phyloP scores from a whole-genome alignment of 2,797 vertebrate species.

The Brachymystax lenok region DNA sequence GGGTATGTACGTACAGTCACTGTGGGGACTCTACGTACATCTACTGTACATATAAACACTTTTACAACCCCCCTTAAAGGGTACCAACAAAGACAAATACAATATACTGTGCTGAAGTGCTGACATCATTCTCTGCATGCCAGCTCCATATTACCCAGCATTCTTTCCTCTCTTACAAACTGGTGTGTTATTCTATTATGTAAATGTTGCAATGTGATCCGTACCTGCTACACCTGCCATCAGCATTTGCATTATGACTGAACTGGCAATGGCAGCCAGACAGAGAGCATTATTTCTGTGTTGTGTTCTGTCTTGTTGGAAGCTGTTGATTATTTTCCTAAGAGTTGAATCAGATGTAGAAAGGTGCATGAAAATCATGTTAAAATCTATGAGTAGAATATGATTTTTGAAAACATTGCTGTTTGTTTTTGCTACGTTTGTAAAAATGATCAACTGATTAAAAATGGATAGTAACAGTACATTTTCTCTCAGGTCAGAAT shows the following conservation, averaged over 20 bases:
- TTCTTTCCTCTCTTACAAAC: conserved; percentile 39
- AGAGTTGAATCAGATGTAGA: neutral
- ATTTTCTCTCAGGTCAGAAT: neutral
- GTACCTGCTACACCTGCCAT: conserved; percentile 44
- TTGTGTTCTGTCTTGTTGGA: neutral
- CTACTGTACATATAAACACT: too few species aligned
- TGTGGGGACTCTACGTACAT: too few species aligned
- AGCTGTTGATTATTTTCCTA: too few species aligned
- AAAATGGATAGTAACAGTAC: neutral
- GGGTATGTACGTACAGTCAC: too few species aligned
- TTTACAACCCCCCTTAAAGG: too few species aligned
- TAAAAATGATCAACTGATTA: neutral
- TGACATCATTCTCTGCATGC: conserved; percentile 24
- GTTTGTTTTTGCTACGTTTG: neutral
- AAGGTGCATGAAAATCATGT: conserved; percentile 10
- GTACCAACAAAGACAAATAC: too few species aligned
- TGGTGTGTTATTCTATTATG: conserved; percentile 49
- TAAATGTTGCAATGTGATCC: conserved; percentile 47
- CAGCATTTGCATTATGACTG: neutral
- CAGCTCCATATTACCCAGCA: conserved; percentile 36
- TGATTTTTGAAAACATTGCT: neutral
- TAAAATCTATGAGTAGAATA: neutral
- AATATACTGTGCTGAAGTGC: too few species aligned
- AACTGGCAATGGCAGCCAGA: neutral
- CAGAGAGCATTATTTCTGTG: neutral